A percentile compares a stretch with the other conserved stretches of the same genome.
These are phyloP conservation scores for Campylomormyrus tamandua DNA, from an alignment of 2,113 vertebrate genomes.

Conservation along the genomic window DNA sequence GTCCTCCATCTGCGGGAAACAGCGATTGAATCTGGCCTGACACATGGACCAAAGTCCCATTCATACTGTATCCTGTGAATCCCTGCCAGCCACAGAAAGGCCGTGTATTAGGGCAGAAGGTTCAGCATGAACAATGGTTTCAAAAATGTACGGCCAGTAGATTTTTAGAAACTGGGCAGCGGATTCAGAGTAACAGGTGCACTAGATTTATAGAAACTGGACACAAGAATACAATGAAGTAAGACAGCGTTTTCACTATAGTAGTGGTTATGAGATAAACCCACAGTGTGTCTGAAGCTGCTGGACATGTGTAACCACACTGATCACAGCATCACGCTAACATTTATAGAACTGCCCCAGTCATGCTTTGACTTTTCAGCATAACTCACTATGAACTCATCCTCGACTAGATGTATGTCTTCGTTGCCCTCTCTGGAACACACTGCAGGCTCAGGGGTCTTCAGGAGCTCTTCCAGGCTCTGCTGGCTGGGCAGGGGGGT, in stretches of 20 bases:
- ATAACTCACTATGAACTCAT: conserved; percentile 49
- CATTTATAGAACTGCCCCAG: neutral
- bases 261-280: neutral
- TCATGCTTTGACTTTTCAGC: neutral
- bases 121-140: neutral
- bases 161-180: neutral
- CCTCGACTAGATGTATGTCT: conserved; percentile 17
- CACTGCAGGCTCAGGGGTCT: conserved; percentile 16
- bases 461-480: conserved; percentile 37
- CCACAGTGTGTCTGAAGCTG: neutral
- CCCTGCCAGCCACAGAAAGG: conserved; percentile 29
- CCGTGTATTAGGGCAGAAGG: neutral
- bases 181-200: neutral
- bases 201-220: neutral
- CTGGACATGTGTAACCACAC: neutral
- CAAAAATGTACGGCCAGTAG: neutral
- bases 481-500: conserved; percentile 23
- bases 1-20: conserved; percentile 81
- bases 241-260: neutral
- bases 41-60: conserved; percentile 67
- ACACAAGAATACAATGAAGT: neutral
- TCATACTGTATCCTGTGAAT: conserved; percentile 76
- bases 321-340: neutral
- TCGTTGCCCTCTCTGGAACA: neutral
- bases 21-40: conserved; percentile 64